These are phyloP conservation scores for Tipula confusa DNA, from an alignment of 2,888 invertebrate genomes.

Conservation along the genomic window DNA sequence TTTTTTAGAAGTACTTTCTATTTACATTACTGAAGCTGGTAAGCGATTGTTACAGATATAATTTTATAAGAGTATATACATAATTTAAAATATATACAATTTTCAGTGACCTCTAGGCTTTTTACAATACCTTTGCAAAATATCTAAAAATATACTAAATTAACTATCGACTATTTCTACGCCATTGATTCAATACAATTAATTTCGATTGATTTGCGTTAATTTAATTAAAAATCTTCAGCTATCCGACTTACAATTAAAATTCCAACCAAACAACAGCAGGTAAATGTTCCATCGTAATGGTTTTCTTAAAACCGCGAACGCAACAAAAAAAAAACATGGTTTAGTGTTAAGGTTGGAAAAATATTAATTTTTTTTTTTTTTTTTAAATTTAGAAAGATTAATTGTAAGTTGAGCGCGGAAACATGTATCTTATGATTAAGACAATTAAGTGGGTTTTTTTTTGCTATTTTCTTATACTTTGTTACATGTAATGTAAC, in stretches of 20 bases:
- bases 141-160: no score
- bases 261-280: background rate
- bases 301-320: background rate
- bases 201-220: background rate
- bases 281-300: background rate
- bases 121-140: no score
- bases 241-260: background rate
- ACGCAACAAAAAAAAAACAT: background rate
- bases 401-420: background rate
- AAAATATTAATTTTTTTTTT: background rate
- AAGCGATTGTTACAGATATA: no score
- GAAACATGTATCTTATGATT: conserved; percentile 14
- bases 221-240: background rate
- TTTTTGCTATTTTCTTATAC: background rate
- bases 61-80: no score
- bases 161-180: no score
- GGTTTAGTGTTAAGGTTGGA: background rate
- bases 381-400: background rate
- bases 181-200: background rate
- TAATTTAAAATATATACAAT: no score
- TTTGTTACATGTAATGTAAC: conserved; percentile 12
- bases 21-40: no score
- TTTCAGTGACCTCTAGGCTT: no score
- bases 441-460: background rate
- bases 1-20: no score